Base-by-base conservation (phyloP, 2,888 invertebrate genomes). In the Seira ritae region DNA sequence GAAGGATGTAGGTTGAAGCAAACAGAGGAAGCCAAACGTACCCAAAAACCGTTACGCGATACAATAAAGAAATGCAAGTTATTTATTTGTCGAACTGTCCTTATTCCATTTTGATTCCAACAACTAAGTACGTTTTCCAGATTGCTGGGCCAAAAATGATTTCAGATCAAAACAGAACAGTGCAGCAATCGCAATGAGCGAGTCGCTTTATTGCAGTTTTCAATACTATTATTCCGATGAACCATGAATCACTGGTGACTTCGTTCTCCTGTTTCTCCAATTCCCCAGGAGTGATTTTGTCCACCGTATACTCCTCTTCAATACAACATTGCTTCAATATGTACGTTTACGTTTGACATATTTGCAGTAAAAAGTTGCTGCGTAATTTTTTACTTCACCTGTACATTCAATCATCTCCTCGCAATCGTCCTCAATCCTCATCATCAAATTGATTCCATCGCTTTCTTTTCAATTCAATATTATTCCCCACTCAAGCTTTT, bases 351-450 rank as follows among this genome's bases (percentile, higher is more conserved):
- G 42, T 55, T 55, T 55, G 55, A 55, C 3, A 55, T 55, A 55
- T 55, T 55, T 55, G 12, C 12, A 12, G 55, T 3, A 55, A 55
- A 55, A 55, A 3, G 17, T 55, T 55, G 55, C 42, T 12, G 55
- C 55, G n/a, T n/a, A n/a, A 80, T 68, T 78, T 77, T 72, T 8
- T 50, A 46, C 69, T 75, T 23, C 65, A 81, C 75, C 80, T 81
- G 80, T 74, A 66, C 75, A 50, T 70, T 65, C 80, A 81, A 81
- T 81, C 75, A 71, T 62, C 12, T 15, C 50, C 76, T 55, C 15
- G 6, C 8, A 31, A 31, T 31, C 31, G 2, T 2, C 15, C 15
- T 15, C 8, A 31, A 31, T 31, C 31, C 8, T 2, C 15, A 55
- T 15, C 55, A 55, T 55, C 55, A 12, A 12, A 55, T 31, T 55